Evolutionary conservation across 2,113 vertebrate species (phyloP).

Genomic region (Gadus chalcogrammus): DNA sequence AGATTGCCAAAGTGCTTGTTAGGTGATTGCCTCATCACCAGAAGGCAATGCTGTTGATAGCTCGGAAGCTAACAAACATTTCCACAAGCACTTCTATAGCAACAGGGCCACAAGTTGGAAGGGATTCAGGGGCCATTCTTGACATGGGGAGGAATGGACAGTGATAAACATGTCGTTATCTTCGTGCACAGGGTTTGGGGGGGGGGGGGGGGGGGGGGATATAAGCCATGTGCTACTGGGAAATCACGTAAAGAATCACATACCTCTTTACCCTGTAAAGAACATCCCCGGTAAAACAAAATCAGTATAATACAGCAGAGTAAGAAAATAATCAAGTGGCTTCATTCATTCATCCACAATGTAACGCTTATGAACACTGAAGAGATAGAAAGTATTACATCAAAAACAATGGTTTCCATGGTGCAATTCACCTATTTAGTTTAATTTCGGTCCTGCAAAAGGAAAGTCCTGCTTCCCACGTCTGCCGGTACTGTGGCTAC

Average conservation of each 20-base stretch:
- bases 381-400: too few species aligned
- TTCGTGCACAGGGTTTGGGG: slow-evolving; percentile 84
- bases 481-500: too few species aligned
- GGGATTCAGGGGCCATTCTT: slow-evolving; percentile 65
- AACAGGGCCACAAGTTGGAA: slow-evolving; percentile 15
- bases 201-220: slow-evolving; percentile 59
- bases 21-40: slow-evolving; percentile 58
- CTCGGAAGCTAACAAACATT: slow-evolving; percentile 58
- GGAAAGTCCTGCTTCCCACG: too few species aligned
- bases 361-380: neutral
- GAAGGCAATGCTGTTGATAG: slow-evolving; percentile 29
- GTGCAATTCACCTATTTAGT: too few species aligned
- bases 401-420: too few species aligned
- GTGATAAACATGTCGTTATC: slow-evolving; percentile 74
- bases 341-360: slow-evolving; percentile 1
- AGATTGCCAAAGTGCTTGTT: slow-evolving; percentile 73
- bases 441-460: too few species aligned
- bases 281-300: slow-evolving; percentile 74
- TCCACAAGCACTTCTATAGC: slow-evolving; percentile 77
- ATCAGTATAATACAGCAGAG: slow-evolving; percentile 84
- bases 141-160: slow-evolving; percentile 34
- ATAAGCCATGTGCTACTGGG: slow-evolving; percentile 46
- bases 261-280: slow-evolving; percentile 97
- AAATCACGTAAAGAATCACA: slow-evolving; percentile 71
- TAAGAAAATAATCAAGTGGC: slow-evolving; percentile 83